A percentile compares a stretch with the other conserved stretches of the same genome.
Conservation (phyloP, 2,113 vertebrate species). For the Nannospalax galili region DNA sequence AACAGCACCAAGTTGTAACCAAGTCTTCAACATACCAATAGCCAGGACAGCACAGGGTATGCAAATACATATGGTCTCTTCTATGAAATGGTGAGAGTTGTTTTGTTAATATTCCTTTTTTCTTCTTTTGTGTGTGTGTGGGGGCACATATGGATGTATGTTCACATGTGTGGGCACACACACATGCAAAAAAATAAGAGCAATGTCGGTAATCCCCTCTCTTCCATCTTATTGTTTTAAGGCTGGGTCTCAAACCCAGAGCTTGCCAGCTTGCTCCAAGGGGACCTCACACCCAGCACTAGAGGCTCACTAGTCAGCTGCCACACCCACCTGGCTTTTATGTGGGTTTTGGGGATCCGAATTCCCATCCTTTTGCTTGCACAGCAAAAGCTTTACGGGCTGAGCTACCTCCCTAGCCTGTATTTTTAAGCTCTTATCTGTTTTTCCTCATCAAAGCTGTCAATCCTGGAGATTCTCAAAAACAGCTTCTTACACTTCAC, state of each 20-base stretch:
- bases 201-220: neutral
- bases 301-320: neutral
- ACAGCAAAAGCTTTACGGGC: neutral
- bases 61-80: neutral
- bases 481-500: slow-evolving; percentile 27
- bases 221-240: neutral
- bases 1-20: neutral
- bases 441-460: neutral
- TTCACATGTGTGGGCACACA: neutral
- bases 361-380: neutral
- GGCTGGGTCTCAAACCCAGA: neutral
- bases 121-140: too few species aligned
- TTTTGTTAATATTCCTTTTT: neutral
- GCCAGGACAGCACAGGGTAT: neutral
- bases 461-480: neutral
- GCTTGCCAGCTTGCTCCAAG: neutral
- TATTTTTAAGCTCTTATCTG: neutral
- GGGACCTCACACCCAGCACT: neutral
- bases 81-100: neutral
- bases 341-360: neutral
- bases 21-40: neutral
- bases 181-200: neutral
- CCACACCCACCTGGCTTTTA: neutral
- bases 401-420: too few species aligned
- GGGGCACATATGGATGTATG: too few species aligned